These are phyloP conservation scores for Drosophila arizonae DNA, from an alignment of 1,140 invertebrate species.

Conservation along the genomic window DNA sequence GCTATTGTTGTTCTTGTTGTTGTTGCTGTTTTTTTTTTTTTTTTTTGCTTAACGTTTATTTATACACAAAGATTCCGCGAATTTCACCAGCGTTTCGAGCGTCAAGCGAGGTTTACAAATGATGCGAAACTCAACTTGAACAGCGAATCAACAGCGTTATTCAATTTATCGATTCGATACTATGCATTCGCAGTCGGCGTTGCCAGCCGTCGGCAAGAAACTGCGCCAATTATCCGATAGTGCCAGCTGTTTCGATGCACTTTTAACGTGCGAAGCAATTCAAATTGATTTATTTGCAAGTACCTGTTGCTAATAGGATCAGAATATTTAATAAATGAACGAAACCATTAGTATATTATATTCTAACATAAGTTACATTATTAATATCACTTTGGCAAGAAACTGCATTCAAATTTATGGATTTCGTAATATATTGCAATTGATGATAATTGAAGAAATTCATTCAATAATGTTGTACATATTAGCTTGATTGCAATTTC, in stretches of 20 bases:
- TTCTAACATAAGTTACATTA: background rate
- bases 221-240: background rate
- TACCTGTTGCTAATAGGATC: background rate
- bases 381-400: background rate
- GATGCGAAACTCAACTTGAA: conserved; percentile 9
- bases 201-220: conserved; percentile 9
- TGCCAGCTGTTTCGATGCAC: background rate
- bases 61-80: conserved; percentile 7
- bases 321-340: background rate
- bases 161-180: conserved; percentile 33
- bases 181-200: conserved; percentile 6
- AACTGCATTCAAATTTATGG: too few species aligned
- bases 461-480: too few species aligned
- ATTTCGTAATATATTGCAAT: too few species aligned
- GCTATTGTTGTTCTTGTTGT: conserved; percentile 9
- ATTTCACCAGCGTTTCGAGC: background rate
- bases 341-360: background rate
- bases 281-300: background rate
- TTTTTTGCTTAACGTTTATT: conserved; percentile 13
- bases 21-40: background rate
- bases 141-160: conserved; percentile 22
- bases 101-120: conserved; percentile 15
- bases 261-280: background rate
- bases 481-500: too few species aligned
- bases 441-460: too few species aligned